Evolutionary conservation across 1,140 invertebrate species (phyloP), one percentile per base, ranked within the genome.

Genomic region (Paramacrobiotus metropolitanus): DNA sequence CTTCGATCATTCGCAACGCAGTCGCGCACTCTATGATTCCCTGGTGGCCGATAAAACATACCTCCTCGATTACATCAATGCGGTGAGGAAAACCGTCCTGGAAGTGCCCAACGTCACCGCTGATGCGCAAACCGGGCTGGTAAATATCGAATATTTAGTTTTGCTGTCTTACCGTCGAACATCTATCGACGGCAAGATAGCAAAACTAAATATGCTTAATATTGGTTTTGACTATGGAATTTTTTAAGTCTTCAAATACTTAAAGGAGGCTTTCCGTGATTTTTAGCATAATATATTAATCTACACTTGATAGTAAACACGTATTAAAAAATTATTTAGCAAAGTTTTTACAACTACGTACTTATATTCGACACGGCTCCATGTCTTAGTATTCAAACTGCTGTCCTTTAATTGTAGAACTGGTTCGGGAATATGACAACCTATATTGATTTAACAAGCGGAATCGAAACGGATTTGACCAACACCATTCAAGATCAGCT

Each of bases 351-450:
- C n/a, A n/a, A n/a, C n/a, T n/a, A n/a, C n/a, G n/a, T n/a, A n/a
- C n/a, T n/a, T n/a, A n/a, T n/a, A n/a, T n/a, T n/a, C n/a, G n/a
- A n/a, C n/a, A n/a, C n/a, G n/a, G n/a, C n/a, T n/a, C n/a, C n/a
- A n/a, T n/a, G n/a, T n/a, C n/a, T n/a, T 40, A n/a, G n/a, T 40
- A 40, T 9, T 40, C n/a, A 9, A 40, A 40, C n/a, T 9, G 9
- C 9, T 9, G 9, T n/a, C n/a, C n/a, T 9, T 40, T 40, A 40
- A 9, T 55, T 55, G 4, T 28, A 55, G 48, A 18, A 18, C 9
- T 55, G 48, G 48, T 55, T 55, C 24, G 48, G 15, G 4, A 55
- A 55, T 24, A 55, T 55, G 48, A 55, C 48, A 28, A 55, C 48
- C 9, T 55, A 55, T 24, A 55, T 55, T 4, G 48, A 55, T 24